These are phyloP conservation scores for Haplochromis vanheusdeni DNA, from an alignment of 2,113 vertebrate species.

Conservation along the genomic window DNA sequence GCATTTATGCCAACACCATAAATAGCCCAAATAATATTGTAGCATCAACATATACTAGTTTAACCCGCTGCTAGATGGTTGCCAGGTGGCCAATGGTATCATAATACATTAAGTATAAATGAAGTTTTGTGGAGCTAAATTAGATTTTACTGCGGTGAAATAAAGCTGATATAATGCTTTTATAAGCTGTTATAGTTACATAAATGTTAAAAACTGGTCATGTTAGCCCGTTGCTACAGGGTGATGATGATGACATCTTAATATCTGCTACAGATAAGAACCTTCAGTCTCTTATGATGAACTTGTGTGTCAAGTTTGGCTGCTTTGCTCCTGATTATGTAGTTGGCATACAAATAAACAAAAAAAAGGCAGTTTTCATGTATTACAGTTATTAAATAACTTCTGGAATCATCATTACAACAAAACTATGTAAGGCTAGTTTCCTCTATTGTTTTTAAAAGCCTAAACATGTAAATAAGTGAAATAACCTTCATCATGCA, in stretches of 20 bases:
- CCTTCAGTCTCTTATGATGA: background rate
- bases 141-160: background rate
- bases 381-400: background rate
- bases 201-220: background rate
- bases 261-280: background rate
- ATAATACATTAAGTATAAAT: background rate
- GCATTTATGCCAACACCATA: background rate
- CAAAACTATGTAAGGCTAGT: background rate
- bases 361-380: background rate
- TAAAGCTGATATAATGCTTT: background rate
- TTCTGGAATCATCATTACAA: background rate
- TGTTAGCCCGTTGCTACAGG: background rate
- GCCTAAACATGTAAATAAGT: background rate
- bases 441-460: background rate
- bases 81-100: background rate
- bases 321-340: background rate
- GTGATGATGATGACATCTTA: background rate
- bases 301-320: background rate
- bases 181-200: background rate
- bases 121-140: background rate
- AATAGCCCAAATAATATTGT: background rate
- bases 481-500: background rate
- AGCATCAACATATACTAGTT: background rate
- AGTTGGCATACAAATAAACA: background rate
- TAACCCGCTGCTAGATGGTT: background rate